Evolutionary conservation across 1,140 invertebrate genomes (phyloP).

Genomic region (Microplitis demolitor): DNA sequence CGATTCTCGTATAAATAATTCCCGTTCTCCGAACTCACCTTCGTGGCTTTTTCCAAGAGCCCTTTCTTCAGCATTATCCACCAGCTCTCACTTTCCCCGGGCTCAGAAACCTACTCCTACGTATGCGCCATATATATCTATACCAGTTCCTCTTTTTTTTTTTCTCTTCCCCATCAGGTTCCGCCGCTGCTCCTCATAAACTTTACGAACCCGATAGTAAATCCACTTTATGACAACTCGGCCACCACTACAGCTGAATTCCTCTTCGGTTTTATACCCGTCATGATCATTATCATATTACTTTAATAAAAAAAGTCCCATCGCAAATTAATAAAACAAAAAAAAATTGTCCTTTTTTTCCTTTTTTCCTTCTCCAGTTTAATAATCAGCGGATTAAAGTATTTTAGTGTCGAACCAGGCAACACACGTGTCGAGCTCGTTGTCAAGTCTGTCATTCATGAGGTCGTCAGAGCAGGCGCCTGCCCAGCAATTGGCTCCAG

Average conservation of each 20-base stretch:
- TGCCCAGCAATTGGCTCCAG: constrained; percentile 15
- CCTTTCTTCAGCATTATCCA: constrained; percentile 5
- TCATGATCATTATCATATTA: background rate
- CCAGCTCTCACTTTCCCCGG: constrained; percentile 10
- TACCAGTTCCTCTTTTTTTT: constrained; percentile 16
- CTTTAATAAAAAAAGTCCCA: background rate
- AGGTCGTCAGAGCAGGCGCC: constrained; percentile 13
- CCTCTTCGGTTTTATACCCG: background rate
- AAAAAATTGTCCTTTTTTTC: too few relatives aligned
- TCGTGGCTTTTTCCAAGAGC: constrained; percentile 13
- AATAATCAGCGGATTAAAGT: too few relatives aligned
- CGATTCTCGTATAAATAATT: constrained; percentile 47
- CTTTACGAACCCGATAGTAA: constrained; percentile 51
- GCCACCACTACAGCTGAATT: constrained; percentile 39
- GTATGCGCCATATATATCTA: too few relatives aligned
- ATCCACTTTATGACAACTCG: constrained; percentile 54
- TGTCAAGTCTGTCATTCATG: constrained; percentile 3
- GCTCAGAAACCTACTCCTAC: too few relatives aligned
- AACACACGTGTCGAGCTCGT: background rate
- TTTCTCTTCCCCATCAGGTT: constrained; percentile 32
- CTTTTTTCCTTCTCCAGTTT: too few relatives aligned
- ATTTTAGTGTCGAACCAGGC: background rate
- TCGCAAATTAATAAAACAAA: background rate
- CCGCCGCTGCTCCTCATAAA: constrained; percentile 52
- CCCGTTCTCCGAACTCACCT: constrained; percentile 38